Percentiles rank a stretch among this genome's conserved stretches.
These are phyloP conservation scores for Microcebus jonahi DNA, from an alignment of 2,113 vertebrate genomes.

Conservation along the genomic window DNA sequence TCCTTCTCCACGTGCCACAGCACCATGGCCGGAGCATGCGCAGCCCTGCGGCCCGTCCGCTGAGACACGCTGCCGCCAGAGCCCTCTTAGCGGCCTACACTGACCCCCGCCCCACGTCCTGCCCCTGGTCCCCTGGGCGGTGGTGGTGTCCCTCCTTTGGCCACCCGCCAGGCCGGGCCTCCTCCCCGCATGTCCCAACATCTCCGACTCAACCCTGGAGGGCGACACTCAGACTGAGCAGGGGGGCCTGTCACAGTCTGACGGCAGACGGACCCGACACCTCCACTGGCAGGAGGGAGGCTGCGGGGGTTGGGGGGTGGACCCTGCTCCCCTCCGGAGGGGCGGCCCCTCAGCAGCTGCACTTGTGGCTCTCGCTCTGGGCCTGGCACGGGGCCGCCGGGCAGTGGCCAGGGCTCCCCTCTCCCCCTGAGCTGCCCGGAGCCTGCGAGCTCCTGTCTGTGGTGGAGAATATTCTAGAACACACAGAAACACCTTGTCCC, in stretches of 20 bases:
- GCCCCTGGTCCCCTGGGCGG: not conserved
- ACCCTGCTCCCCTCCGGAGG: not conserved
- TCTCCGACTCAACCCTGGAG: not conserved
- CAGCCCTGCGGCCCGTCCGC: not conserved
- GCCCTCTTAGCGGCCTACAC: not conserved
- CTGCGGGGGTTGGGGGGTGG: not conserved
- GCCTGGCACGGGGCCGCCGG: not conserved
- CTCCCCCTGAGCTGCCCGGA: not conserved
- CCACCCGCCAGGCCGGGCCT: not conserved
- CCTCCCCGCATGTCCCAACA: not conserved
- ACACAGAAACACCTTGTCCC: not conserved
- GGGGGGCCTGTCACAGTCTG: not conserved
- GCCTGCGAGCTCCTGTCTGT: no score
- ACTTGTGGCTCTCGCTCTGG: not conserved
- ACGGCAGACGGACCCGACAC: not conserved
- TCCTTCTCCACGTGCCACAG: no score
- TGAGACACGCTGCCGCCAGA: not conserved
- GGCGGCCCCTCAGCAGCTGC: not conserved
- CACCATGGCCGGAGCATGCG: fast-evolving
- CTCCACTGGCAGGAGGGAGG: not conserved
- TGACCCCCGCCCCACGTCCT: not conserved
- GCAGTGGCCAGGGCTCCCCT: not conserved
- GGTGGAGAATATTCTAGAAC: not conserved
- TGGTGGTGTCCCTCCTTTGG: not conserved
- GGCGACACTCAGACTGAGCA: not conserved